Percentiles rank a stretch among this genome's conserved stretches.
phyloP scores from a whole-genome alignment of 2,888 invertebrate species.

The Netelia fuscicornis region DNA sequence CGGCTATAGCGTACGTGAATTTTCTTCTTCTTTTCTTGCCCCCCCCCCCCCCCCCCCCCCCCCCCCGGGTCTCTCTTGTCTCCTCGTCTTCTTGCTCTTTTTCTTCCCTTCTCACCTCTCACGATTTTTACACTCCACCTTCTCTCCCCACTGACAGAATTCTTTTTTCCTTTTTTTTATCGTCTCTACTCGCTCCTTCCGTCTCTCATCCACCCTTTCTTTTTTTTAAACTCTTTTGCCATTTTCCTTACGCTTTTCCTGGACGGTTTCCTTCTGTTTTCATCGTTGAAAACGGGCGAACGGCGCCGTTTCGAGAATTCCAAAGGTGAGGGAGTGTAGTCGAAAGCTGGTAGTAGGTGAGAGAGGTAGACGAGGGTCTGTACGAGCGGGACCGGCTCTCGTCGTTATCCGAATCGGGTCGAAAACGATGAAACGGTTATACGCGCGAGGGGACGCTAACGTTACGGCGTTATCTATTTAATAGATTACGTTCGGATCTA shows the following conservation, averaged over 20 bases:
- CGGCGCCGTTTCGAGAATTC: constrained; percentile 8
- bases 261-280: constrained; percentile 13
- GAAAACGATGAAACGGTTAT: constrained; percentile 51
- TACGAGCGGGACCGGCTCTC: constrained; percentile 29
- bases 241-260: constrained; percentile 46
- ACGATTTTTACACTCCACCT: constrained; percentile 50
- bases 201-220: constrained; percentile 34
- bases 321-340: constrained; percentile 14
- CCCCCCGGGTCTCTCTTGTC: constrained; percentile 47
- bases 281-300: constrained; percentile 27
- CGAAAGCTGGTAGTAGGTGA: constrained; percentile 19
- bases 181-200: constrained; percentile 42
- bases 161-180: constrained; percentile 35
- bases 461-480: constrained; percentile 75
- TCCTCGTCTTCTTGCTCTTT: constrained; percentile 42
- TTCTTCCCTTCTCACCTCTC: constrained; percentile 34
- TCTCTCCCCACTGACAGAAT: constrained; percentile 31
- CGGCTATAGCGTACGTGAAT: constrained; percentile 24
- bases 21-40: constrained; percentile 30
- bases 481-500: constrained; percentile 77
- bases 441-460: constrained; percentile 23
- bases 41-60: constrained; percentile 41
- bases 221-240: constrained; percentile 42
- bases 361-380: background rate
- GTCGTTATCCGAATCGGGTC: constrained; percentile 38